Conservation (phyloP, 2,888 invertebrate species). For the Malachius bipustulatus region DNA sequence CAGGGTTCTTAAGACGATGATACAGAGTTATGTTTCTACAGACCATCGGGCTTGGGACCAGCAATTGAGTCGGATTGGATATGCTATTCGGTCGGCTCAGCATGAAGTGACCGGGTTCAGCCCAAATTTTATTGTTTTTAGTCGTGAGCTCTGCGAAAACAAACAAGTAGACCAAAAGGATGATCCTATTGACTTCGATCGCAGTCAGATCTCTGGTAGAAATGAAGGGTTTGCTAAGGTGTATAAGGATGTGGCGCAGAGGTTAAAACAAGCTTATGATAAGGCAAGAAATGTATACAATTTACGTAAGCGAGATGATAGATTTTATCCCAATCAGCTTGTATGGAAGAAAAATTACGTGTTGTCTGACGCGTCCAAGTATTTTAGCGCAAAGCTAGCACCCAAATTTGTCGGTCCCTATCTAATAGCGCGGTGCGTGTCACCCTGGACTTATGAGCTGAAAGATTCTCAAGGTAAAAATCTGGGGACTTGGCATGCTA, state of each 20-base stretch:
- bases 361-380: slow-evolving; percentile 19
- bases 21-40: slow-evolving; percentile 20
- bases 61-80: slow-evolving; percentile 12
- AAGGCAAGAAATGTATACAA: slow-evolving; percentile 12
- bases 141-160: slow-evolving; percentile 13
- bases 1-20: too few relatives aligned
- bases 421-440: slow-evolving; percentile 6
- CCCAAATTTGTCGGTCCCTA: slow-evolving; percentile 19
- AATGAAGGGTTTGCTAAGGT: too few relatives aligned
- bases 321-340: slow-evolving; percentile 10
- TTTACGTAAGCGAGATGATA: too few relatives aligned
- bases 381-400: slow-evolving; percentile 23
- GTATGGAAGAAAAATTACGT: slow-evolving; percentile 17
- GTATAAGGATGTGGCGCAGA: too few relatives aligned
- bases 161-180: too few relatives aligned
- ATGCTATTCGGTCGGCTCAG: slow-evolving; percentile 13
- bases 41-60: slow-evolving; percentile 20
- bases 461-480: slow-evolving; percentile 9
- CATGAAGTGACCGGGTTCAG: slow-evolving; percentile 16
- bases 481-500: slow-evolving; percentile 14
- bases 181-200: too few relatives aligned
- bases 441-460: slow-evolving; percentile 10
- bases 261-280: slow-evolving; percentile 7
- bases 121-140: slow-evolving; percentile 16
- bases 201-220: too few relatives aligned